Conservation (phyloP, 2,797 vertebrate genomes). For the Artibeus lituratus region DNA sequence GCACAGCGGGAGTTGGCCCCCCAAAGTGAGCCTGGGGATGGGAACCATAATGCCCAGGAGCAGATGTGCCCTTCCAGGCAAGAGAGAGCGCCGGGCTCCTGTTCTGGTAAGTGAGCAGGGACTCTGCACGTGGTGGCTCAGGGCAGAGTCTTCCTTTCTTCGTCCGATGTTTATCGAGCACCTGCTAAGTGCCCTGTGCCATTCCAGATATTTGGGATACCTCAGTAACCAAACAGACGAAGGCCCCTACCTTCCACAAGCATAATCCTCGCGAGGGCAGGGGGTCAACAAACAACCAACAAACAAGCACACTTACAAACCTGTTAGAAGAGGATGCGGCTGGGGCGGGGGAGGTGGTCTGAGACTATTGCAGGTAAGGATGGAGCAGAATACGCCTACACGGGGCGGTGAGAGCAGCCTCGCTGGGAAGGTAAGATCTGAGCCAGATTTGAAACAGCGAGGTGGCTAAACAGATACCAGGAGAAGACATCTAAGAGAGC, state of each 20-base stretch:
- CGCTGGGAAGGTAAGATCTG: background rate
- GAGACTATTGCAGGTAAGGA: background rate
- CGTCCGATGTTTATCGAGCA: background rate
- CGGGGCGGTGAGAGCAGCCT: background rate
- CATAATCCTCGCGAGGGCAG: background rate
- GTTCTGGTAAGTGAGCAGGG: slow-evolving; percentile 68
- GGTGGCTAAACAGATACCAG: background rate
- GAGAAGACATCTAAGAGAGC: background rate
- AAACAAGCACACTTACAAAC: background rate
- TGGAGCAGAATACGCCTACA: background rate
- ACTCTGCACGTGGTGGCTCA: no score
- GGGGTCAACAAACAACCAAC: background rate
- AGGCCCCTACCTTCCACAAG: background rate
- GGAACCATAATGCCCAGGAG: slow-evolving; percentile 29
- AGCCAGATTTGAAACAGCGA: background rate
- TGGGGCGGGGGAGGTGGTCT: background rate
- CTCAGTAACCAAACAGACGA: background rate
- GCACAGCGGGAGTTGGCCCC: slow-evolving; percentile 58
- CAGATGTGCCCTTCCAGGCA: slow-evolving; percentile 39
- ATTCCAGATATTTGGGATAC: background rate
- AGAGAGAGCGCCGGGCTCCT: background rate
- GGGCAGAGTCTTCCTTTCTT: background rate
- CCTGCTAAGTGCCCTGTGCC: background rate
- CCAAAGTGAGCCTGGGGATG: slow-evolving; percentile 58
- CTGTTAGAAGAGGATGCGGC: background rate